These are phyloP conservation scores for Drosophila nigrodunni DNA, from an alignment of 1,140 invertebrate species.

Conservation along the genomic window DNA sequence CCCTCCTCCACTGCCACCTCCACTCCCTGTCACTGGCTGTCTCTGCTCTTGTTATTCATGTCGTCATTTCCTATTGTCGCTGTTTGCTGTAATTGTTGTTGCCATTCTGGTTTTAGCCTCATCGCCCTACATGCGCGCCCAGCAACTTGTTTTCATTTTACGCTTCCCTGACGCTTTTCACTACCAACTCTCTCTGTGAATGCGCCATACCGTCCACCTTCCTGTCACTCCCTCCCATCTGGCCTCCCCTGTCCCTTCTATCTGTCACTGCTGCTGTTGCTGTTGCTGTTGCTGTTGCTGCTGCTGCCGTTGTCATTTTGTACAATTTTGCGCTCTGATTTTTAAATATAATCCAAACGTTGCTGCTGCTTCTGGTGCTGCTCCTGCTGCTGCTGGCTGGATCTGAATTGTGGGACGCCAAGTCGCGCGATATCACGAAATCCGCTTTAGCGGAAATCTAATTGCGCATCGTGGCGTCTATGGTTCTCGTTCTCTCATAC, in stretches of 20 bases:
- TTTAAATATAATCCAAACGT: constrained; percentile 79
- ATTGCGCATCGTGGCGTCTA: constrained; percentile 76
- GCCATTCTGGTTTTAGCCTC: constrained; percentile 73
- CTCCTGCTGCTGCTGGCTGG: constrained; percentile 29
- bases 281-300: constrained; percentile 11
- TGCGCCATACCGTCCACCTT: background rate
- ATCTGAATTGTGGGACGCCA: constrained; percentile 67
- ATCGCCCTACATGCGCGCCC: constrained; percentile 74
- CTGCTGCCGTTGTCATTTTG: constrained; percentile 74
- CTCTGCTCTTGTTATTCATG: constrained; percentile 77
- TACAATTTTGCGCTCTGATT: constrained; percentile 83
- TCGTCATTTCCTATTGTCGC: constrained; percentile 81
- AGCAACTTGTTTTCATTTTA: constrained; percentile 82
- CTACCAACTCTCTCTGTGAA: constrained; percentile 32
- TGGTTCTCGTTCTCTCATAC: constrained; percentile 7
- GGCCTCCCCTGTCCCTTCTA: too few relatives aligned
- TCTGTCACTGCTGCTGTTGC: background rate
- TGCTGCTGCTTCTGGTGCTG: constrained; percentile 38
- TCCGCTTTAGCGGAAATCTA: constrained; percentile 83
- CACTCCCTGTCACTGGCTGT: constrained; percentile 20
- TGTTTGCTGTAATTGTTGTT: constrained; percentile 76
- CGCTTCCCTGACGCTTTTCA: constrained; percentile 79
- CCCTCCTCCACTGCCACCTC: background rate
- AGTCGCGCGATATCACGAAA: constrained; percentile 82
- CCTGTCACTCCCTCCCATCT: background rate